Evolutionary conservation across 2,888 invertebrate genomes (phyloP).

Genomic region (Megaustenia siamemsis): DNA sequence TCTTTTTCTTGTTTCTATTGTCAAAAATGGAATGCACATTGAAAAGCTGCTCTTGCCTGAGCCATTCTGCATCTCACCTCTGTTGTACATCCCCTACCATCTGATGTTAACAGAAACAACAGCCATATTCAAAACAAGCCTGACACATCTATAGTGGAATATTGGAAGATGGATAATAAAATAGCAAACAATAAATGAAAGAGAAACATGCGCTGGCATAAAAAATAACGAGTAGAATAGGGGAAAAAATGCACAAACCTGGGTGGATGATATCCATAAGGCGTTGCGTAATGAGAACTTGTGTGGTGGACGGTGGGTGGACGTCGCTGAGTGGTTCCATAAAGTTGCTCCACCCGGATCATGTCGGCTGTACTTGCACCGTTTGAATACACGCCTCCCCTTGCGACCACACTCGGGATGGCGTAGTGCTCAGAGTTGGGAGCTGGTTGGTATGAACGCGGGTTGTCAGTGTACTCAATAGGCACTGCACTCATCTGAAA

Average conservation of each 20-base stretch:
- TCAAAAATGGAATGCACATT: too few relatives aligned
- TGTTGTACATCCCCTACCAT: too few relatives aligned
- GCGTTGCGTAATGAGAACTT: slow-evolving; percentile 20
- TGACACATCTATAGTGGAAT: too few relatives aligned
- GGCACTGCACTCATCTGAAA: slow-evolving; percentile 68
- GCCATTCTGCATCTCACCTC: too few relatives aligned
- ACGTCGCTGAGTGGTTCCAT: slow-evolving; percentile 63
- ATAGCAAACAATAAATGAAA: too few relatives aligned
- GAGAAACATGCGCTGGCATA: too few relatives aligned
- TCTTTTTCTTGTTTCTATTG: too few relatives aligned
- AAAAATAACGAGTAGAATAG: not conserved
- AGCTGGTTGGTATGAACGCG: slow-evolving; percentile 48
- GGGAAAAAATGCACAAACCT: slow-evolving; percentile 8
- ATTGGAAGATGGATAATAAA: too few relatives aligned
- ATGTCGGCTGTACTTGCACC: slow-evolving; percentile 70
- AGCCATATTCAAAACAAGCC: too few relatives aligned
- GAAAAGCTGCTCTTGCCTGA: too few relatives aligned
- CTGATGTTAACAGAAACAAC: too few relatives aligned
- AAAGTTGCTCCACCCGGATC: slow-evolving; percentile 68
- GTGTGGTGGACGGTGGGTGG: not conserved
- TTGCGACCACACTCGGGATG: slow-evolving; percentile 10
- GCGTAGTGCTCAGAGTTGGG: slow-evolving; percentile 39
- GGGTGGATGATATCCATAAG: slow-evolving; percentile 32
- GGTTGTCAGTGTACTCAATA: slow-evolving; percentile 69
- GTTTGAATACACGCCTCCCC: slow-evolving; percentile 9